A percentile compares a stretch with the other conserved stretches of the same genome.
Conservation (phyloP, 2,797 vertebrate species). For the Catharus ustulatus region DNA sequence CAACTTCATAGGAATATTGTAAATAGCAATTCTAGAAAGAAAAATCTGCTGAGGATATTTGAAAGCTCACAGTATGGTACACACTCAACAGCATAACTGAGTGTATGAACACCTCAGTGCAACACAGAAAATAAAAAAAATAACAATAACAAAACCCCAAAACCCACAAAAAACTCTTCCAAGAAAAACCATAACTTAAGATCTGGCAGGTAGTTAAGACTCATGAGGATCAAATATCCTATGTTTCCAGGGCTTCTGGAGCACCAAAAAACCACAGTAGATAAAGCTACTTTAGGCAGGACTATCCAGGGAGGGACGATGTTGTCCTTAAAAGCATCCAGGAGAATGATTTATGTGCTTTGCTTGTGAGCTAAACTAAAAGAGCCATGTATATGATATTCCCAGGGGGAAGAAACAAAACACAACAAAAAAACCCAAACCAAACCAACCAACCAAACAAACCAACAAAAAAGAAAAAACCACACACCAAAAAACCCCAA, state of each 20-base stretch:
- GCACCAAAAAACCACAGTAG: not conserved
- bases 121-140: not conserved
- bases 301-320: not conserved
- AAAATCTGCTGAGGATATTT: not conserved
- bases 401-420: not conserved
- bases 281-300: not conserved
- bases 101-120: not conserved
- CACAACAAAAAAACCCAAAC: not conserved
- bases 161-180: not conserved
- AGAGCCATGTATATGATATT: not conserved
- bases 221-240: not conserved
- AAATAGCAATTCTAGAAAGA: not conserved
- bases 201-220: not conserved
- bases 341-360: not conserved
- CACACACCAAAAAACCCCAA: not conserved
- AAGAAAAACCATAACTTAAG: not conserved
- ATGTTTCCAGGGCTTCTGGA: not conserved
- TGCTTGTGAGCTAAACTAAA: not conserved
- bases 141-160: accelerated
- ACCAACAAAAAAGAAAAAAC: no score
- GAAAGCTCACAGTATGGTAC: not conserved
- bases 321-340: not conserved
- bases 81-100: not conserved
- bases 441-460: not conserved
- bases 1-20: not conserved